Evolutionary conservation across 2,888 invertebrate genomes (phyloP).

Genomic region (Crossocerus cetratus): DNA sequence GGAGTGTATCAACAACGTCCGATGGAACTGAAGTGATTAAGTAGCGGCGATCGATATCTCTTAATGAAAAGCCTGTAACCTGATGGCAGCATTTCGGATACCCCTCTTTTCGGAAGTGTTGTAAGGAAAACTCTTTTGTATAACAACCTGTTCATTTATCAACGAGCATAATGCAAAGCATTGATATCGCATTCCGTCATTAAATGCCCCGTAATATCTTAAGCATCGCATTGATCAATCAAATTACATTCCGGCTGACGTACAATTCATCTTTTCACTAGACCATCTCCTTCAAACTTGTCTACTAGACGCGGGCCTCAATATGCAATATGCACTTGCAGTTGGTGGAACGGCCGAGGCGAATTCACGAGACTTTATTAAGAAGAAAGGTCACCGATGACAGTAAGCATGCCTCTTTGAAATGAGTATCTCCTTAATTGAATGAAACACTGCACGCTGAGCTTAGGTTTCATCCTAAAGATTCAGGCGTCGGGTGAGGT

Average conservation of each 20-base stretch:
- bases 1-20: constrained; percentile 18
- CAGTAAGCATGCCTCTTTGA: too few species aligned
- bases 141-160: background rate
- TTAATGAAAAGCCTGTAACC: constrained; percentile 42
- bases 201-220: background rate
- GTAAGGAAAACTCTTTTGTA: background rate
- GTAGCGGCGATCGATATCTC: constrained; percentile 34
- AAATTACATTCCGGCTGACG: background rate
- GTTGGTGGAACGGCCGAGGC: too few species aligned
- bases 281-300: background rate
- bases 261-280: background rate
- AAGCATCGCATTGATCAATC: background rate
- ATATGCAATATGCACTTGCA: background rate
- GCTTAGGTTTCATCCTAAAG: too few species aligned
- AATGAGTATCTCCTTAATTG: too few species aligned
- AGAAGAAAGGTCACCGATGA: too few species aligned
- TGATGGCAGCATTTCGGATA: background rate
- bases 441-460: too few species aligned
- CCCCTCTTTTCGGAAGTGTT: background rate
- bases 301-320: background rate
- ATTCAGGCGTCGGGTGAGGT: too few species aligned
- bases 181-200: background rate
- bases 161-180: background rate
- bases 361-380: too few species aligned
- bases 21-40: constrained; percentile 45